Evolutionary conservation across 2,797 vertebrate species (phyloP).

Genomic region (Lophotriccus pileatus): DNA sequence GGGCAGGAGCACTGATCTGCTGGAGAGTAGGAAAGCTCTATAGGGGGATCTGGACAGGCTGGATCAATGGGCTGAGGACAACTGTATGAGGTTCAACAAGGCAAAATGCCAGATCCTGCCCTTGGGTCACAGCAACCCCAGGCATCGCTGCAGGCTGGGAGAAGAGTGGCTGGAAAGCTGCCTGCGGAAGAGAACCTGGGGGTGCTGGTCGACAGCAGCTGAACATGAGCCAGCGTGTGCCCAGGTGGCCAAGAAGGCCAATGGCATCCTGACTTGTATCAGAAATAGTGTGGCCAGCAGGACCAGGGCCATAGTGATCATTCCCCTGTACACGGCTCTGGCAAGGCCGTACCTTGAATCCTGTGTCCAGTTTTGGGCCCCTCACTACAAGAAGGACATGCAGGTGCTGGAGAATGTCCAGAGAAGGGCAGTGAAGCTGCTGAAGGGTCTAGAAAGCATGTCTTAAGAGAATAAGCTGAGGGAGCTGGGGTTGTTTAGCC

Average conservation of each 20-base stretch:
- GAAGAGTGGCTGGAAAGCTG: neutral
- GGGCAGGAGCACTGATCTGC: neutral
- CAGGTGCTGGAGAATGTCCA: rapidly evolving
- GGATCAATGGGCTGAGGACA: neutral
- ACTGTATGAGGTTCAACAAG: neutral
- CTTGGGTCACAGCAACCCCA: neutral
- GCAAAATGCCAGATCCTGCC: rapidly evolving
- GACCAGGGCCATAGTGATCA: rapidly evolving
- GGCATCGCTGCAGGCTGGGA: rapidly evolving
- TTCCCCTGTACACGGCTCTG: rapidly evolving
- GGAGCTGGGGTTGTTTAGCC: neutral
- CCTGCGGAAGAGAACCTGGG: neutral
- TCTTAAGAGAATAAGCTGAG: neutral
- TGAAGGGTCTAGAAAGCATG: neutral
- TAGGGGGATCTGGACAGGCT: neutral
- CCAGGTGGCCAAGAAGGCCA: neutral
- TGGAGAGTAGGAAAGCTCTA: neutral
- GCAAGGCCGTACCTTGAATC: rapidly evolving
- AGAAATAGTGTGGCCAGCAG: neutral
- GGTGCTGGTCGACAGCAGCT: rapidly evolving
- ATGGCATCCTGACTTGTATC: neutral
- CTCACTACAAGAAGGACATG: neutral
- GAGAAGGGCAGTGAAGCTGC: neutral
- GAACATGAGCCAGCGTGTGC: rapidly evolving
- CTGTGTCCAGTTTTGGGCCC: neutral